A percentile compares a stretch with the other conserved stretches of the same genome.
phyloP scores from a whole-genome alignment of 2,797 vertebrate genomes.

The Pristis pectinata region DNA sequence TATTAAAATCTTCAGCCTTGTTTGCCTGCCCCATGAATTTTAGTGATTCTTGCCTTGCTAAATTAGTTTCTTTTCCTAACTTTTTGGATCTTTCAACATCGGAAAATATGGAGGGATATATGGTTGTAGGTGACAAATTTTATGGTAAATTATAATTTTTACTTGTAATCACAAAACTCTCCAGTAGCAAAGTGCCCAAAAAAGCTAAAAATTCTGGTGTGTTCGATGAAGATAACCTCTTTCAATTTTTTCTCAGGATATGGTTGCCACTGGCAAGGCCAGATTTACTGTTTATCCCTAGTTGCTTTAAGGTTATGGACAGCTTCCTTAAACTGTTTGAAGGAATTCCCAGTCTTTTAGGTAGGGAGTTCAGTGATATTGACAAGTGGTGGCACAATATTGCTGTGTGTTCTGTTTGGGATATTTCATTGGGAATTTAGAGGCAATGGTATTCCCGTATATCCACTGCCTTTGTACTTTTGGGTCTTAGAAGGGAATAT shows the following conservation, averaged over 20 bases:
- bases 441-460: not conserved
- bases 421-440: not conserved
- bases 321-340: not conserved
- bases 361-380: not conserved
- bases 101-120: too few species aligned
- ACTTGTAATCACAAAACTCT: not conserved
- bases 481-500: not conserved
- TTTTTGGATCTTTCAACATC: too few species aligned
- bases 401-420: too few species aligned
- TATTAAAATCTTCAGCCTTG: not conserved
- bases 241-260: not conserved
- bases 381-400: too few species aligned
- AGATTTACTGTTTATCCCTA: not conserved
- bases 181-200: not conserved
- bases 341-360: not conserved
- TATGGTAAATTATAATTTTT: not conserved
- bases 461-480: not conserved
- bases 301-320: not conserved
- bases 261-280: not conserved
- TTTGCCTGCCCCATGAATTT: not conserved
- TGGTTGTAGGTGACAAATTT: too few species aligned
- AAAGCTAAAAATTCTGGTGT: not conserved
- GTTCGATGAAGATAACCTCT: not conserved
- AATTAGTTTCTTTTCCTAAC: not conserved
- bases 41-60: not conserved